These are phyloP conservation scores for Theocolax elegans DNA, from an alignment of 1,140 invertebrate species.

Conservation along the genomic window DNA sequence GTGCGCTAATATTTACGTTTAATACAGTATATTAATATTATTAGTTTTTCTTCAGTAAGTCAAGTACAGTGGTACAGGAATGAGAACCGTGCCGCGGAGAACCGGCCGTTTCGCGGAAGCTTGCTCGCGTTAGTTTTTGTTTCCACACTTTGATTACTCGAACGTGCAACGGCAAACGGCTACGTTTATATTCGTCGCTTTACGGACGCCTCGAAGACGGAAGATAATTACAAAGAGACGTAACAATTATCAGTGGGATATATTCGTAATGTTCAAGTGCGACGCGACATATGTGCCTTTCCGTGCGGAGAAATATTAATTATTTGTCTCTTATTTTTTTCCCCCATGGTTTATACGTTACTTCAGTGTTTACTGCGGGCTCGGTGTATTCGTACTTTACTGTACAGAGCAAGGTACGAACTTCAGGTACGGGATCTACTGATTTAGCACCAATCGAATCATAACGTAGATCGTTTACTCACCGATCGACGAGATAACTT, in stretches of 20 bases:
- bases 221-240: background rate
- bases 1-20: background rate
- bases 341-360: no score
- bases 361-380: no score
- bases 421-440: conserved; percentile 5
- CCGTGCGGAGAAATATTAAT: no score
- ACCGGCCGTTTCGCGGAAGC: background rate
- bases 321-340: no score
- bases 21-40: no score
- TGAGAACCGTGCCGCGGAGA: conserved; percentile 17
- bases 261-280: no score
- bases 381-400: conserved; percentile 9
- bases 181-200: background rate
- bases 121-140: no score
- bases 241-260: background rate
- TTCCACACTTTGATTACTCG: background rate
- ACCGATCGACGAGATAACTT: no score
- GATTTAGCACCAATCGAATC: conserved; percentile 43
- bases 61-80: conserved; percentile 29
- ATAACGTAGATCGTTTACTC: background rate
- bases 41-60: no score
- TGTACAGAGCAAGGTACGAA: conserved; percentile 8
- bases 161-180: conserved; percentile 29
- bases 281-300: no score
- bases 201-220: background rate